Percentiles rank a stretch among this genome's conserved stretches.
Evolutionary conservation across 2,113 vertebrate genomes (phyloP).

Genomic region (Dolichallabes microphthalmus): DNA sequence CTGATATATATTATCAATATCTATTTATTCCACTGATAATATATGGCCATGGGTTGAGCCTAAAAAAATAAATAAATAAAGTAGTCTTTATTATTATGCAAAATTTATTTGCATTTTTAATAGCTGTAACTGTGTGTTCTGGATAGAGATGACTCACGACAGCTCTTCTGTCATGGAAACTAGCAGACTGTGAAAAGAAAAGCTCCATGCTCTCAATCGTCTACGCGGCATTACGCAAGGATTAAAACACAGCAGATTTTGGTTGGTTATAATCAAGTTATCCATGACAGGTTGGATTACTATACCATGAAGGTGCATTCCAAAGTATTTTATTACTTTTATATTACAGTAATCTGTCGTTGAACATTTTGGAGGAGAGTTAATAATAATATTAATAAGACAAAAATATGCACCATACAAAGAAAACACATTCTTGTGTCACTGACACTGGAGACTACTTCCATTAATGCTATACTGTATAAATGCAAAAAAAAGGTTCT

Average conservation of each 20-base stretch:
- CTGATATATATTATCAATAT: not conserved
- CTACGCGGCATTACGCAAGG: not conserved
- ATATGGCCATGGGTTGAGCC: not conserved
- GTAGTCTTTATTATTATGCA: not conserved
- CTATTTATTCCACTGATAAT: not conserved
- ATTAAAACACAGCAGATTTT: not conserved
- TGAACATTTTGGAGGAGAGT: not conserved
- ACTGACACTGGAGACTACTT: not conserved
- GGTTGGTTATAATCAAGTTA: too few species aligned
- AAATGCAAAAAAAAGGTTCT: too few species aligned
- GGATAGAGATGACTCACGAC: conserved; percentile 8
- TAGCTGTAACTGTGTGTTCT: conserved; percentile 14
- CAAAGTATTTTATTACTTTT: not conserved
- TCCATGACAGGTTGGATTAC: not conserved
- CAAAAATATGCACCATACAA: not conserved
- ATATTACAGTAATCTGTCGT: not conserved
- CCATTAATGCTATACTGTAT: not conserved
- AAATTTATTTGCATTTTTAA: not conserved
- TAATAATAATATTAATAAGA: not conserved
- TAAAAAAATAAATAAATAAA: not conserved
- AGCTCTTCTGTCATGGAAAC: not conserved
- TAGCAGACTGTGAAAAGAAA: not conserved
- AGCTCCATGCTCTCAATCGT: not conserved
- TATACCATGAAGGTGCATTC: not conserved
- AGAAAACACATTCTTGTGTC: not conserved